Base-by-base conservation (phyloP, 2,888 invertebrate genomes). In the Girardia tigrina region DNA sequence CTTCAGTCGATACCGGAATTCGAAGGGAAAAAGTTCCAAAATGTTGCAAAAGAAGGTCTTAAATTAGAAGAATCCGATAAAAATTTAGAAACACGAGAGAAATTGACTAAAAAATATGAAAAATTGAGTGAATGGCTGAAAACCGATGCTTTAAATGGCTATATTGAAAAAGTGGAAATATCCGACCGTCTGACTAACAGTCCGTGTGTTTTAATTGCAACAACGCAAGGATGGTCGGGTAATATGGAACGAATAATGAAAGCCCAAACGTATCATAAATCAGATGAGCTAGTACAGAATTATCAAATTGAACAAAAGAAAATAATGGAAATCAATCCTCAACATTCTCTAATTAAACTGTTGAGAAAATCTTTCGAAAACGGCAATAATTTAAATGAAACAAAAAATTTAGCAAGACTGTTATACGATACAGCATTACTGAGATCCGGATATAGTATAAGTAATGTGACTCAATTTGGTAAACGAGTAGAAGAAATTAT, bases 31-130 rank as follows among this genome's bases (percentile, higher is more conserved):
- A 97, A 94, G 86, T 97, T 98, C 90, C 84, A 85, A 79, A 99
- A 99, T 84, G 92, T 95, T 75, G 98, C 98, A 80, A 99, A 98
- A 86, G 98, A 99, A 87, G 94, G 94, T 29, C 90, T 97, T 83
- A 88, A 89, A 79, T 85, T 97, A 8, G 84, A 85, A 78, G 89
- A 90, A 70, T 91, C 92, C 81, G 86, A 85, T 78, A 85, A 85
- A 76, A 88, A 85, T 78, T 90, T 91, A 85, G 90, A 90, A 83
- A 81, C 80, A 29, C 82, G 82, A 80, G 92, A 93, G 82, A 88
- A 88, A 76, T 83, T 90, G 77, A 90, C 90, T 83, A 87, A 87
- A 79, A 88, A 89, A 76, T 94, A 89, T 84, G 92, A 94, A 85
- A 94, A 95, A 71, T 87, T 98, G 77, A 89, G 90, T 23, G 89